These are phyloP conservation scores for Coptodon rendalli DNA, from an alignment of 2,113 vertebrate species.

Conservation along the genomic window DNA sequence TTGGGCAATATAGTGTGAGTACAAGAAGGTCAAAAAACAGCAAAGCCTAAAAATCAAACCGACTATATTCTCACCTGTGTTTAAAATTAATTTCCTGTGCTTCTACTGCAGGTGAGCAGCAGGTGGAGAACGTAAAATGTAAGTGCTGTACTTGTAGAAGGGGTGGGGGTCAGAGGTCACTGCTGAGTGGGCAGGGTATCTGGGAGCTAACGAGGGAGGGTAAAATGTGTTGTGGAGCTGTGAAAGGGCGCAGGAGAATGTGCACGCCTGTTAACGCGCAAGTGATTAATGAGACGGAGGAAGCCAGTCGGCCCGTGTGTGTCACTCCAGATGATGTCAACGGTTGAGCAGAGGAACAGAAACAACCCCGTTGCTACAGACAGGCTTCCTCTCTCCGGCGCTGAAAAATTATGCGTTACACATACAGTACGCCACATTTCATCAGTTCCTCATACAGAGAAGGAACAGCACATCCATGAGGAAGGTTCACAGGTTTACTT, in stretches of 20 bases:
- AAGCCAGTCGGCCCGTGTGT: constrained; percentile 45
- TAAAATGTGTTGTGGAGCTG: constrained; percentile 45
- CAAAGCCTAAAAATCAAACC: background rate
- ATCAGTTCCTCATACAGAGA: constrained; percentile 1
- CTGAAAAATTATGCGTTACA: background rate
- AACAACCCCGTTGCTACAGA: constrained; percentile 49
- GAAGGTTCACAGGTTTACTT: background rate
- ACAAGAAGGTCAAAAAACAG: background rate
- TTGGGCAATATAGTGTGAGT: background rate
- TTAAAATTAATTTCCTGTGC: background rate
- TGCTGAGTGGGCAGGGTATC: constrained; percentile 7
- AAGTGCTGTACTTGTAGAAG: background rate
- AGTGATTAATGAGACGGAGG: constrained; percentile 59
- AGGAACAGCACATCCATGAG: background rate
- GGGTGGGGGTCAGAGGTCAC: constrained; percentile 26
- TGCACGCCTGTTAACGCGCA: constrained; percentile 31
- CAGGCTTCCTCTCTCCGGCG: constrained; percentile 53
- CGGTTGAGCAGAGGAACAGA: constrained; percentile 52
- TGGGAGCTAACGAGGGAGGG: constrained; percentile 26
- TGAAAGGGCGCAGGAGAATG: constrained; percentile 32
- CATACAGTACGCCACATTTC: background rate
- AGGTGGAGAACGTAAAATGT: constrained; percentile 3
- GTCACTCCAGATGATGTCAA: constrained; percentile 63
- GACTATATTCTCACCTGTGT: background rate
- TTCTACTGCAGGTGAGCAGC: constrained; percentile 26